Evolutionary conservation across 2,888 invertebrate genomes (phyloP).

Genomic region (Platycheirus rosarum): DNA sequence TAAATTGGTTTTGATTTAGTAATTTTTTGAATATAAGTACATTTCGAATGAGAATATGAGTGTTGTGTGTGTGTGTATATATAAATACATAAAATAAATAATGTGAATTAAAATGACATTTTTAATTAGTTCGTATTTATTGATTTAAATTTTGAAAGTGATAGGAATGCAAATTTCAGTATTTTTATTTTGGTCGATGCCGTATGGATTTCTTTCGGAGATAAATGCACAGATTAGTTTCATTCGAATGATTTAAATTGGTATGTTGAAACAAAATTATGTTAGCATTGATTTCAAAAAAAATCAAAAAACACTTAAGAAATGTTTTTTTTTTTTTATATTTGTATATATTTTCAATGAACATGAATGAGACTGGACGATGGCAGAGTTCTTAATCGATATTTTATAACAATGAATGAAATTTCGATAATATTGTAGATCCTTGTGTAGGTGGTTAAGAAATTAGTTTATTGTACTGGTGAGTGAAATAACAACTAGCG

Average conservation of each 20-base stretch:
- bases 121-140: constrained; percentile 66
- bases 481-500: constrained; percentile 67
- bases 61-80: constrained; percentile 55
- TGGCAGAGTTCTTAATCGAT: constrained; percentile 79
- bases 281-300: constrained; percentile 23
- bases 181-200: constrained; percentile 44
- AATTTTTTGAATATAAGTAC: constrained; percentile 43
- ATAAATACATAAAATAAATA: constrained; percentile 74
- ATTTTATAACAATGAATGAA: constrained; percentile 79
- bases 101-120: constrained; percentile 73
- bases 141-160: constrained; percentile 74
- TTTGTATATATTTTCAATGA: constrained; percentile 36
- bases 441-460: constrained; percentile 61
- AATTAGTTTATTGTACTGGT: constrained; percentile 54
- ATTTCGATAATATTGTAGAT: constrained; percentile 73
- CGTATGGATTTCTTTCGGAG: constrained; percentile 43
- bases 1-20: constrained; percentile 51
- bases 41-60: constrained; percentile 74
- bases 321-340: constrained; percentile 60
- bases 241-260: constrained; percentile 28
- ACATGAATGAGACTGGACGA: constrained; percentile 57
- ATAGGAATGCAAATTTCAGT: constrained; percentile 76
- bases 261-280: constrained; percentile 37
- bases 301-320: too few relatives aligned
- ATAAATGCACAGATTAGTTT: constrained; percentile 50